phyloP scores from a whole-genome alignment of 1,140 invertebrate species.

The Saccostrea glomerata region DNA sequence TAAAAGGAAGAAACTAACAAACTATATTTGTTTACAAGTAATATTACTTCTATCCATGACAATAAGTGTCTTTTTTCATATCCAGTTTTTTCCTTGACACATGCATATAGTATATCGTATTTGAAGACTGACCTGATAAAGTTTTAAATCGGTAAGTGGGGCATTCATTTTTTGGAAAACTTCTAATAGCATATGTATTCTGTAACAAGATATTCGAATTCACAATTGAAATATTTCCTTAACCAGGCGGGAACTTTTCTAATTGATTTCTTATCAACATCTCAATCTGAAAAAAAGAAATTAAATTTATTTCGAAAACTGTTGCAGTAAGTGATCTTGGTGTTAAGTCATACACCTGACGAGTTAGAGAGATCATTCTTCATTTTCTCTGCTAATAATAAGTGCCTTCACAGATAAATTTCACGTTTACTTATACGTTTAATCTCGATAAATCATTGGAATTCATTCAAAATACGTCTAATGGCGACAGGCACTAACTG shows the following conservation, averaged over 20 bases:
- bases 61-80: no score
- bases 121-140: not conserved
- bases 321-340: not conserved
- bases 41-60: no score
- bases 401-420: not conserved
- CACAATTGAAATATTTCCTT: not conserved
- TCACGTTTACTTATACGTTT: slow-evolving; percentile 2
- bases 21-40: no score
- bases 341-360: not conserved
- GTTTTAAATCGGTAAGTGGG: slow-evolving; percentile 23
- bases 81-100: no score
- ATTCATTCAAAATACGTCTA: not conserved
- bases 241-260: not conserved
- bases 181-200: not conserved
- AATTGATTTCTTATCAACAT: slow-evolving; percentile 18
- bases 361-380: not conserved
- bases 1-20: no score
- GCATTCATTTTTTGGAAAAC: not conserved
- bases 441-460: slow-evolving; percentile 1
- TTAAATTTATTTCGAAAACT: not conserved
- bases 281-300: not conserved
- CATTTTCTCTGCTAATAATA: not conserved
- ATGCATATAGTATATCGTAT: not conserved
- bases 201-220: not conserved
- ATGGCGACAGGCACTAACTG: not conserved